These are phyloP conservation scores for Euplexia lucipara DNA, from an alignment of 2,888 invertebrate genomes.

Conservation along the genomic window DNA sequence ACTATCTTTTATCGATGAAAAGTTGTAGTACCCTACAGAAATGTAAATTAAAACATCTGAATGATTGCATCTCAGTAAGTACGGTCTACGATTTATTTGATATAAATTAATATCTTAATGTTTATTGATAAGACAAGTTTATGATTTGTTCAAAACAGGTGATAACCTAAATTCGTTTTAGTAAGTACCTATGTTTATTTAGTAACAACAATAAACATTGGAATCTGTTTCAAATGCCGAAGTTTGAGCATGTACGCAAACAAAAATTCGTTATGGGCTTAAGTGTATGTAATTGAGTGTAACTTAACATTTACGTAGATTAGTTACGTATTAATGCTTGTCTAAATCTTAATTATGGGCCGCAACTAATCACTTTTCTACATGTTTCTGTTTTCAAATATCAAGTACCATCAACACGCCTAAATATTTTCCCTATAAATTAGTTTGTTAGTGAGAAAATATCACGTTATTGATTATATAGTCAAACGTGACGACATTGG, in stretches of 20 bases:
- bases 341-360: constrained; percentile 36
- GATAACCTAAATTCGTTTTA: constrained; percentile 75
- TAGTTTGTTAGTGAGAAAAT: constrained; percentile 18
- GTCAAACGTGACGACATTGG: constrained; percentile 62
- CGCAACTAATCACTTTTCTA: constrained; percentile 1
- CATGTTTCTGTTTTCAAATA: not conserved
- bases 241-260: constrained; percentile 45
- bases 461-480: constrained; percentile 27
- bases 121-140: constrained; percentile 71
- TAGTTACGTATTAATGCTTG: constrained; percentile 44
- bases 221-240: constrained; percentile 57
- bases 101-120: constrained; percentile 61
- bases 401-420: not conserved
- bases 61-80: constrained; percentile 71
- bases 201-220: constrained; percentile 51
- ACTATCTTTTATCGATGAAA: constrained; percentile 64
- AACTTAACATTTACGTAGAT: constrained; percentile 46
- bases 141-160: constrained; percentile 71
- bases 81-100: constrained; percentile 56
- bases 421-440: not conserved
- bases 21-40: constrained; percentile 62
- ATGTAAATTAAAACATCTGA: constrained; percentile 59
- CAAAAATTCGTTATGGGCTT: constrained; percentile 52
- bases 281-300: constrained; percentile 46
- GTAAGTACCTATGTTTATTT: constrained; percentile 49